Evolutionary conservation across 2,113 vertebrate species (phyloP).

Genomic region (Leptosomus discolor): DNA sequence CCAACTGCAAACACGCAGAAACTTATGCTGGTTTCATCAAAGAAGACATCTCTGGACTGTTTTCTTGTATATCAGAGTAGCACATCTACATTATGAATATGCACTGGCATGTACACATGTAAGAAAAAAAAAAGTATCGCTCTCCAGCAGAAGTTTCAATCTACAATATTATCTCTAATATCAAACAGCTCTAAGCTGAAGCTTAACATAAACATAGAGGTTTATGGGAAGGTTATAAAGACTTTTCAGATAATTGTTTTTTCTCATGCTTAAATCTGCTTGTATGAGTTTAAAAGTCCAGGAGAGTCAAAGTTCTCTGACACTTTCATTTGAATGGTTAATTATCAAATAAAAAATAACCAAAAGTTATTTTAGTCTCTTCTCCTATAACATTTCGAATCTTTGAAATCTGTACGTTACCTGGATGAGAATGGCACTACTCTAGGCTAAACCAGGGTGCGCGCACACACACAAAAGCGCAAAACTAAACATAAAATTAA

Average conservation of each 20-base stretch:
- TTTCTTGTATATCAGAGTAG: not conserved
- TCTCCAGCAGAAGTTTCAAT: not conserved
- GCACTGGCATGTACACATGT: rapidly evolving
- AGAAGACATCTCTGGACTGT: not conserved
- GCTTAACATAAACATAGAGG: not conserved
- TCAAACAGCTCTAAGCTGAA: not conserved
- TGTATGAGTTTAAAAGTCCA: not conserved
- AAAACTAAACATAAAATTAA: not conserved
- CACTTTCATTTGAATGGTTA: not conserved
- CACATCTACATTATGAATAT: not conserved
- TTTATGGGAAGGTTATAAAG: not conserved
- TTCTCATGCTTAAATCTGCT: not conserved
- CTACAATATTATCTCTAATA: not conserved
- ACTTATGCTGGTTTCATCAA: not conserved
- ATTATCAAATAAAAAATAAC: not conserved
- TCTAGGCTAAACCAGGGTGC: not conserved
- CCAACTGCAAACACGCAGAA: not conserved
- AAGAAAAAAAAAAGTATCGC: not conserved
- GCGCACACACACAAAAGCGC: rapidly evolving
- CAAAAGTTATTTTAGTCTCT: not conserved
- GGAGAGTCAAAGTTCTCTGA: not conserved
- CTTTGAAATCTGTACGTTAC: not conserved
- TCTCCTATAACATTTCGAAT: not conserved
- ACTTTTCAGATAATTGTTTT: not conserved
- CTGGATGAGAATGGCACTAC: not conserved